These are phyloP conservation scores for Muscicapa adusta DNA, from an alignment of 2,113 vertebrate genomes.

Conservation along the genomic window DNA sequence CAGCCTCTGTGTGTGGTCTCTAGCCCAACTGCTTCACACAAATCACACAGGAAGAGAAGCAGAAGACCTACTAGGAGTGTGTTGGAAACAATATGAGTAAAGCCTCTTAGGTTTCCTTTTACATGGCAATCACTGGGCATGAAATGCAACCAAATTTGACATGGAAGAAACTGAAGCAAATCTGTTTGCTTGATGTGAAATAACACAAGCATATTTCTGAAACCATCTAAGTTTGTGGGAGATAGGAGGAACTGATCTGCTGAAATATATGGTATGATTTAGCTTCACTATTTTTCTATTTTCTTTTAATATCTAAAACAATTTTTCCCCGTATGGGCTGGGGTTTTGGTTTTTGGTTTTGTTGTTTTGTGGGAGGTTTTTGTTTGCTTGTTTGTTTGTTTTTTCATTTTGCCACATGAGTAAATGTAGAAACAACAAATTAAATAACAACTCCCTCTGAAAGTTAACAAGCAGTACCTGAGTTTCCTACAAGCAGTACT, in stretches of 20 bases:
- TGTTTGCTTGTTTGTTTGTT: background rate
- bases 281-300: background rate
- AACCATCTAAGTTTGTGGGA: background rate
- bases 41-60: background rate
- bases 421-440: background rate
- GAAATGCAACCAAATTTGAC: background rate
- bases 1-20: background rate
- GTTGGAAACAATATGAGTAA: background rate
- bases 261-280: background rate
- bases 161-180: background rate
- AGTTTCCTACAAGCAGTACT: background rate
- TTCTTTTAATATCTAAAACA: background rate
- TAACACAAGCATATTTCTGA: background rate
- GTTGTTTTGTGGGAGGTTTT: background rate
- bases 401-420: background rate
- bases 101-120: background rate
- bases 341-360: background rate
- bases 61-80: background rate
- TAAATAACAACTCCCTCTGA: background rate
- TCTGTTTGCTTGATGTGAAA: background rate
- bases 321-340: no score
- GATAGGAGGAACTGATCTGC: background rate
- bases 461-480: background rate
- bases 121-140: background rate
- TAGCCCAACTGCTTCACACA: background rate